Conservation (phyloP, 2,113 vertebrate genomes). For the Lasiurus borealis region DNA sequence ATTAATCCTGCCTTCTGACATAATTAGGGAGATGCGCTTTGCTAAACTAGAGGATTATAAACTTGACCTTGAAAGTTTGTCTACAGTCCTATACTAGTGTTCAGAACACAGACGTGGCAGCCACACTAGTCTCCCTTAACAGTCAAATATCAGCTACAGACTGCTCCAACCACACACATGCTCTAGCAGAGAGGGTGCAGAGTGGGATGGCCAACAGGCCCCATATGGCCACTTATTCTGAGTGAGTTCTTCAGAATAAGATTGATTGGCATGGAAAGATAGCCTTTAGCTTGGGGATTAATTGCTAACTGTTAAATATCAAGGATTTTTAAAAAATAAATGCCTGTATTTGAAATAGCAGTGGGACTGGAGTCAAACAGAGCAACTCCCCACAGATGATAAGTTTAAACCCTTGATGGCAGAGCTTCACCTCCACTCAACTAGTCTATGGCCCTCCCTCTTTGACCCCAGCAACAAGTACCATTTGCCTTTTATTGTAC, state of each 20-base stretch:
- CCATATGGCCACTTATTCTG: background rate
- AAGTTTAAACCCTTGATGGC: background rate
- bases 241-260: too few relatives aligned
- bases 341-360: background rate
- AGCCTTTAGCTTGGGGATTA: conserved; percentile 4
- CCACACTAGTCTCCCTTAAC: background rate
- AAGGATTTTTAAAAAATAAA: background rate
- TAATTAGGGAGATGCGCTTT: conserved; percentile 65
- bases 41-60: conserved; percentile 69
- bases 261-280: background rate
- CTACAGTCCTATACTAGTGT: background rate
- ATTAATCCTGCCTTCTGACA: conserved; percentile 75
- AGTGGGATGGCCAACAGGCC: background rate
- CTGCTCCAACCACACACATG: background rate
- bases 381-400: rapidly evolving
- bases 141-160: background rate
- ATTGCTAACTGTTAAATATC: conserved; percentile 48
- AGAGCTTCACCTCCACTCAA: background rate
- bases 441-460: background rate
- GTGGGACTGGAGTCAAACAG: background rate
- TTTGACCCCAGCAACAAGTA: background rate
- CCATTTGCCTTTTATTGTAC: background rate
- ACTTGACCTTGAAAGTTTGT: conserved; percentile 74
- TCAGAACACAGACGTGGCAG: background rate
- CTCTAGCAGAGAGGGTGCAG: background rate